Conservation (phyloP, 2,888 invertebrate species). For the Drosophila macrothrix region DNA sequence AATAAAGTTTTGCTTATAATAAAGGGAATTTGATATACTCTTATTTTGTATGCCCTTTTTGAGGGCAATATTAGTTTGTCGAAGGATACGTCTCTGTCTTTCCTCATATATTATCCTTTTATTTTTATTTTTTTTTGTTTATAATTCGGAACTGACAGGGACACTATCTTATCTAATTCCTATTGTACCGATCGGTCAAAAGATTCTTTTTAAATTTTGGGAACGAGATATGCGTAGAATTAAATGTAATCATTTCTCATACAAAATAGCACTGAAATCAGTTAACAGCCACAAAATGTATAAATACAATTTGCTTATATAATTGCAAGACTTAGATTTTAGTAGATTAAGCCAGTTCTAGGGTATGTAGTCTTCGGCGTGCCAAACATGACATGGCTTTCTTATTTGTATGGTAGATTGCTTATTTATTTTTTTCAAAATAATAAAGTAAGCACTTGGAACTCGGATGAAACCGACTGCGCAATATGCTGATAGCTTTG, state of each 20-base stretch:
- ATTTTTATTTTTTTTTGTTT: background rate
- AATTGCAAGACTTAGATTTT: background rate
- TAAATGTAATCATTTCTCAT: background rate
- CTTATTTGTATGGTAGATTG: background rate
- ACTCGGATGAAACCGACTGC: background rate
- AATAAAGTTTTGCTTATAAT: constrained; percentile 11
- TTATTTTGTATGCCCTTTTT: constrained; percentile 9
- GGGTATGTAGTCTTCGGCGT: background rate
- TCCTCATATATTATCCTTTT: background rate
- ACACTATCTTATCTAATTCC: background rate
- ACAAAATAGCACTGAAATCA: background rate
- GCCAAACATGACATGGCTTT: background rate
- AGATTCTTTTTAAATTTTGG: background rate
- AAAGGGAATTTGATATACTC: constrained; percentile 45
- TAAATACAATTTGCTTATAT: background rate
- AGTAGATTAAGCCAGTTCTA: fast-evolving
- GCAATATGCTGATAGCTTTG: background rate
- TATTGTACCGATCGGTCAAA: fast-evolving
- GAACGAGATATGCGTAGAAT: background rate
- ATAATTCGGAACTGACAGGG: background rate
- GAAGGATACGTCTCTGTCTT: background rate
- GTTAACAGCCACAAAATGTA: background rate
- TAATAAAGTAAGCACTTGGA: background rate
- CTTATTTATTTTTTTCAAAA: constrained; percentile 4
- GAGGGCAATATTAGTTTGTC: background rate